phyloP scores from a whole-genome alignment of 2,888 invertebrate species.

The Nemotelus nigrinus region DNA sequence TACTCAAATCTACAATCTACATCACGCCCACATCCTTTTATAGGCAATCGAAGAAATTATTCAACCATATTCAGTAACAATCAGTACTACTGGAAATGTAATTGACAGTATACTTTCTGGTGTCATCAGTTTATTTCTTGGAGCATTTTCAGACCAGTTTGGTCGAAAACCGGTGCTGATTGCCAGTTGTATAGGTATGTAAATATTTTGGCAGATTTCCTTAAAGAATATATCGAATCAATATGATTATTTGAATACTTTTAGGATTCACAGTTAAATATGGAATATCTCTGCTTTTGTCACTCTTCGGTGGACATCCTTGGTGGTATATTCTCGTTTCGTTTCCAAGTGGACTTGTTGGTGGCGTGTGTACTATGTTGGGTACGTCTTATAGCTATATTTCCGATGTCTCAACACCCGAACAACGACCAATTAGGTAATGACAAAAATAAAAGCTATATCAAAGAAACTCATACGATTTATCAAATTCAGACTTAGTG shows the following conservation, averaged over 20 bases:
- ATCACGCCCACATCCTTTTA: too few species aligned
- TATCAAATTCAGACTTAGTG: constrained; percentile 57
- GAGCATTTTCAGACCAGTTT: constrained; percentile 84
- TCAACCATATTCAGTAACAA: constrained; percentile 73
- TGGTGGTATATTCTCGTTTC: constrained; percentile 67
- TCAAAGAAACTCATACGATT: background rate
- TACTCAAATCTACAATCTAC: too few species aligned
- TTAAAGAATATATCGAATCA: background rate
- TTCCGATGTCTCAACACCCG: constrained; percentile 71
- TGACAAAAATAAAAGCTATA: background rate
- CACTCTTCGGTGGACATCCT: constrained; percentile 56
- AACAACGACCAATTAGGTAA: constrained; percentile 70
- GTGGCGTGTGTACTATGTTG: constrained; percentile 72
- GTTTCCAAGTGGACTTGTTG: constrained; percentile 70
- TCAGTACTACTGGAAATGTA: constrained; percentile 71
- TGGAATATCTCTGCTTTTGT: background rate
- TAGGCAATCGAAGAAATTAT: constrained; percentile 60
- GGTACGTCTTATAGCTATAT: constrained; percentile 74
- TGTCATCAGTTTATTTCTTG: constrained; percentile 75
- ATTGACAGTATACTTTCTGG: constrained; percentile 76
- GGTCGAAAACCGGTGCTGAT: constrained; percentile 78
- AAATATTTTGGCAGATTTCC: background rate
- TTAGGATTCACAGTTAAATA: background rate
- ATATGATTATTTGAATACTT: background rate
- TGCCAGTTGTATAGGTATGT: constrained; percentile 71